Evolutionary conservation across 1,140 invertebrate genomes (phyloP), one percentile per base, ranked within the genome.

Genomic region (Macrosteles quadrilineatus): DNA sequence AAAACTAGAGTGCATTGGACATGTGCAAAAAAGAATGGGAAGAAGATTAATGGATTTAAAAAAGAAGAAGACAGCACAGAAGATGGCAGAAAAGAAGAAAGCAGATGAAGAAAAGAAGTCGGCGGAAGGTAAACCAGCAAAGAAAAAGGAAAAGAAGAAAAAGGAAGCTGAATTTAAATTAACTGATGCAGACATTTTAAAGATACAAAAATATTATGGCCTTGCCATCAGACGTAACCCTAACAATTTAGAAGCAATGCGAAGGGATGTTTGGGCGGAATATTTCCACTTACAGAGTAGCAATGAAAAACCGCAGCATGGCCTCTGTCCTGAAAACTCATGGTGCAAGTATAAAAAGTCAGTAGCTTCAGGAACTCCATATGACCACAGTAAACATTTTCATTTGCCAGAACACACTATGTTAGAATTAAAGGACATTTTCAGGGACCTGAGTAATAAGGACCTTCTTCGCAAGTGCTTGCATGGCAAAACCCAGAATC

Each of bases 311-410:
- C 68, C 70, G 47, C 50, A 73, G 27, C 71, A 75, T 47, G 59
- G 67, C 23, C 40, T 55, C n/a, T 75, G 73, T 59, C 70, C 72
- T 19, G n/a, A 69, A 3, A 30, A 30, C 12, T 64, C 45, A 29
- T 73, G 71, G 71, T 74, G 73, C 43, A 73, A 73, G 59, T 73
- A 67, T 21, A 50, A 53, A 14, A 29, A 11, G 19, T 43, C 66
- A 50, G 23, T n/a, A 31, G 17, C 31, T 14, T 32, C 55, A 2
- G 57, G 57, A 36, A 14, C 55, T 30, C 1, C 4, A n/a, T 68
- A 68, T 32, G 67, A 68, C 31, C 47, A 68, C 25, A 40, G 17
- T 4, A 11, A 68, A 57, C 45, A 68, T 57, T 45, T 55, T 57
- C 29, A 36, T 53, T 59, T 72, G 32, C 68, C 57, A 31, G 9